Conservation (phyloP, 2,797 vertebrate species). For the Galaxias olidus region DNA sequence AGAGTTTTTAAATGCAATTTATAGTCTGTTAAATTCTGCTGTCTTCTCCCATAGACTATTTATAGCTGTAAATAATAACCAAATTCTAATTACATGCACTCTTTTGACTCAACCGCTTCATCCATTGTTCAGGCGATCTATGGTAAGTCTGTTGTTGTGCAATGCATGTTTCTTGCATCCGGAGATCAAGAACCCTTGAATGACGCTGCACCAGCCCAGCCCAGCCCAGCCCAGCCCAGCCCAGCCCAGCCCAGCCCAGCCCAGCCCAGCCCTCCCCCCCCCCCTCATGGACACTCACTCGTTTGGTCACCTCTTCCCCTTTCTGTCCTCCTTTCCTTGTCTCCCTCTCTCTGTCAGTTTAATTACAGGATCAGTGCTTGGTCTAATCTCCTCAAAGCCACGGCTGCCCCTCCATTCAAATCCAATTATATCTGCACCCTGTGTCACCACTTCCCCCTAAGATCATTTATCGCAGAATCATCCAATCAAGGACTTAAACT, state of each 20-base stretch:
- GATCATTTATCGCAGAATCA: slow-evolving; percentile 89
- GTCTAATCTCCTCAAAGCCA: slow-evolving; percentile 97
- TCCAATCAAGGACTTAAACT: slow-evolving; percentile 77
- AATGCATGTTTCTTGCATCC: slow-evolving; percentile 62
- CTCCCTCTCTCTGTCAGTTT: slow-evolving; percentile 80
- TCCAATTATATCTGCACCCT: slow-evolving; percentile 98
- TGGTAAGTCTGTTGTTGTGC: slow-evolving; percentile 52
- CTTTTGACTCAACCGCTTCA: too few species aligned
- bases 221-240: too few species aligned
- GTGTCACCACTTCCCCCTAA: slow-evolving; percentile 79
- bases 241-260: too few species aligned
- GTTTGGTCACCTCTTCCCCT: too few species aligned
- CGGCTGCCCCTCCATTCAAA: slow-evolving; percentile 86
- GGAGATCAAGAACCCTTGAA: slow-evolving; percentile 70
- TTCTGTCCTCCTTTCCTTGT: slow-evolving; percentile 23
- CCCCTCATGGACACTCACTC: slow-evolving; percentile 43
- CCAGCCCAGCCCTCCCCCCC: slow-evolving; percentile 17
- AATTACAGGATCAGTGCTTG: slow-evolving; percentile 96
- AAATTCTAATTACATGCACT: too few species aligned
- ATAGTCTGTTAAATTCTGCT: too few species aligned
- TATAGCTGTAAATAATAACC: too few species aligned
- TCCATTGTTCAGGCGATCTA: slow-evolving; percentile 38
- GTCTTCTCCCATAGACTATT: too few species aligned
- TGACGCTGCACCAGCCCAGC: too few species aligned
- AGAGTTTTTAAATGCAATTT: too few species aligned